Conservation (phyloP, 1,140 invertebrate species). For the Dicyema japonicum region DNA sequence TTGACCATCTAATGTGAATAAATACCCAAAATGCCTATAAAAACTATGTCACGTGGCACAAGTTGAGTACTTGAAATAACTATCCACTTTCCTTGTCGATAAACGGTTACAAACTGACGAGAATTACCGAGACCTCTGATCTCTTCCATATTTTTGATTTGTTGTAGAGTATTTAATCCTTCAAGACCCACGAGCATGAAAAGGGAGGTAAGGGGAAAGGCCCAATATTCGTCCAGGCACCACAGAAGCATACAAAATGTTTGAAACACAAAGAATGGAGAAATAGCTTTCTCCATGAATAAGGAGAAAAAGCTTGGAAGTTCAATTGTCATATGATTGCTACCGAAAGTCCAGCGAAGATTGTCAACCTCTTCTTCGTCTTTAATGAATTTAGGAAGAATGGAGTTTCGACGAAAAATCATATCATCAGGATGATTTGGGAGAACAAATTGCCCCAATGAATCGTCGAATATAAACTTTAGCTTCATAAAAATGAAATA, state of each 20-base stretch:
- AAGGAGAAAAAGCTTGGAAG: conserved; percentile 79
- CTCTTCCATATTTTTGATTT: conserved; percentile 83
- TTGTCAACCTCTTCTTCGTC: no score
- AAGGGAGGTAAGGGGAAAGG: conserved; percentile 80
- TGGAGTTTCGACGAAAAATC: no score
- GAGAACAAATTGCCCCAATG: no score
- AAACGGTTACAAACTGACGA: conserved; percentile 39
- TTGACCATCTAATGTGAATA: no score
- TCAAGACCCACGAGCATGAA: conserved; percentile 89
- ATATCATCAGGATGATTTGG: no score
- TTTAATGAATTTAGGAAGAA: no score
- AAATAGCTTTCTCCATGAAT: conserved; percentile 78
- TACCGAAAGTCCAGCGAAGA: no score
- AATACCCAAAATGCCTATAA: conserved; percentile 38
- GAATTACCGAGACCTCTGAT: conserved; percentile 95
- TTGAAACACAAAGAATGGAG: conserved; percentile 77
- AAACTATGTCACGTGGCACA: conserved; percentile 77
- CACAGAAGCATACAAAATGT: conserved; percentile 85
- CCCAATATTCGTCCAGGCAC: conserved; percentile 81
- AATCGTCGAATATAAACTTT: no score
- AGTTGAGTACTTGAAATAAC: conserved; percentile 49
- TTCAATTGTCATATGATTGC: conserved; percentile 46
- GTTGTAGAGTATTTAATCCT: conserved; percentile 83
- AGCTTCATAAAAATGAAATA: no score
- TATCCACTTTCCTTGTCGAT: conserved; percentile 64